A percentile compares a stretch with the other conserved stretches of the same genome.
Conservation (phyloP, 2,888 invertebrate genomes). For the Diploptera punctata region DNA sequence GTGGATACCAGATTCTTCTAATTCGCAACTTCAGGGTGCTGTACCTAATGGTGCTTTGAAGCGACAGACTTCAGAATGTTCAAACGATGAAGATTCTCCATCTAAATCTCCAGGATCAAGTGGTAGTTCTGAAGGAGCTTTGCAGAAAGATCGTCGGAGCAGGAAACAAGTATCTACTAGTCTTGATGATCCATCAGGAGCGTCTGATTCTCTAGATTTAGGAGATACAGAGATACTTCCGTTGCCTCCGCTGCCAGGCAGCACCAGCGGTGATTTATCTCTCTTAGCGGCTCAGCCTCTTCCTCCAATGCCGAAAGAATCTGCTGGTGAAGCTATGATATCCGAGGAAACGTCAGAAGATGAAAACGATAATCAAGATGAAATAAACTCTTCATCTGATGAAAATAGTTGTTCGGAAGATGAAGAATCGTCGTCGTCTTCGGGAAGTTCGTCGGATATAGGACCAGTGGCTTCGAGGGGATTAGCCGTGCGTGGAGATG, state of each 20-base stretch:
- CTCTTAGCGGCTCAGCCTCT: constrained; percentile 28
- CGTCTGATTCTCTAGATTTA: constrained; percentile 23
- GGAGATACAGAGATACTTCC: constrained; percentile 18
- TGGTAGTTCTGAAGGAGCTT: constrained; percentile 1
- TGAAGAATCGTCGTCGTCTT: constrained; percentile 31
- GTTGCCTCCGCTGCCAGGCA: constrained; percentile 31
- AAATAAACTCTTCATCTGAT: constrained; percentile 32
- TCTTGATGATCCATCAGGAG: background rate
- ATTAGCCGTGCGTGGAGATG: background rate
- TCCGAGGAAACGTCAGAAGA: constrained; percentile 49
- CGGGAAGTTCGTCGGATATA: constrained; percentile 13
- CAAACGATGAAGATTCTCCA: constrained; percentile 36
- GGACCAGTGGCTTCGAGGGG: background rate
- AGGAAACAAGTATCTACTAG: constrained; percentile 21
- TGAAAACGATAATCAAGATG: constrained; percentile 40
- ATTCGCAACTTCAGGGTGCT: background rate
- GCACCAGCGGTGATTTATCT: constrained; percentile 32
- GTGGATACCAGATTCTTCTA: background rate
- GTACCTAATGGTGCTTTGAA: constrained; percentile 14
- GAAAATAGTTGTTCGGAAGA: constrained; percentile 38
- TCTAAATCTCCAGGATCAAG: constrained; percentile 30
- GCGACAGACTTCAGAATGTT: constrained; percentile 25
- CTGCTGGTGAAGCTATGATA: constrained; percentile 50
- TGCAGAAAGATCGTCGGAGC: background rate
- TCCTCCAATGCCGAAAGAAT: constrained; percentile 41